These are phyloP conservation scores for Diadophis punctatus DNA, from an alignment of 2,113 vertebrate genomes.

Conservation along the genomic window DNA sequence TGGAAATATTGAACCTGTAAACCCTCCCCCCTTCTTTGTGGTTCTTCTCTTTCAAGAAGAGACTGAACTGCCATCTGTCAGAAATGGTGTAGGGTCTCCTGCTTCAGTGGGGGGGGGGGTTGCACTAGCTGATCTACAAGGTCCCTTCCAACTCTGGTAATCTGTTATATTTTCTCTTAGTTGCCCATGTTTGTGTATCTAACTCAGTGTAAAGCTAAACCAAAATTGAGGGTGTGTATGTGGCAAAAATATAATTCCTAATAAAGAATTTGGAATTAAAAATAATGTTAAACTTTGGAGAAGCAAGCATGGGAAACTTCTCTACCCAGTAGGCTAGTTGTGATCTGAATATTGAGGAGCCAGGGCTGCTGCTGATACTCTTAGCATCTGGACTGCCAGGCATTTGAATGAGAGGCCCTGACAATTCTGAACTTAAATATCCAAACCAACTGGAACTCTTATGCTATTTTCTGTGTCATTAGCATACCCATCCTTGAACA, in stretches of 20 bases:
- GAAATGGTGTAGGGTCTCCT: too few relatives aligned
- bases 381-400: not conserved
- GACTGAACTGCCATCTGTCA: too few relatives aligned
- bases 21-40: not conserved
- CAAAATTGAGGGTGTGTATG: not conserved
- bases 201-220: not conserved
- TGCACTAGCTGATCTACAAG: too few relatives aligned
- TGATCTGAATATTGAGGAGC: not conserved
- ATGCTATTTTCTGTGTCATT: constrained; percentile 24
- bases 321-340: not conserved
- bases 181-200: not conserved
- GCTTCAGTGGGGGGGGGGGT: too few relatives aligned
- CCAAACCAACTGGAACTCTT: constrained; percentile 11
- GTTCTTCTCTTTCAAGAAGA: not conserved
- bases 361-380: not conserved
- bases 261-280: not conserved
- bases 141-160: too few relatives aligned
- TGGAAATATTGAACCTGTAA: not conserved
- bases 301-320: not conserved
- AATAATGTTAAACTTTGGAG: not conserved
- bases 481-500: constrained; percentile 27
- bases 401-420: not conserved
- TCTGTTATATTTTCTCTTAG: not conserved
- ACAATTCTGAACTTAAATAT: constrained; percentile 14
- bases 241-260: not conserved